Conservation (phyloP, 2,113 vertebrate species). For the Cranoglanis bouderius region DNA sequence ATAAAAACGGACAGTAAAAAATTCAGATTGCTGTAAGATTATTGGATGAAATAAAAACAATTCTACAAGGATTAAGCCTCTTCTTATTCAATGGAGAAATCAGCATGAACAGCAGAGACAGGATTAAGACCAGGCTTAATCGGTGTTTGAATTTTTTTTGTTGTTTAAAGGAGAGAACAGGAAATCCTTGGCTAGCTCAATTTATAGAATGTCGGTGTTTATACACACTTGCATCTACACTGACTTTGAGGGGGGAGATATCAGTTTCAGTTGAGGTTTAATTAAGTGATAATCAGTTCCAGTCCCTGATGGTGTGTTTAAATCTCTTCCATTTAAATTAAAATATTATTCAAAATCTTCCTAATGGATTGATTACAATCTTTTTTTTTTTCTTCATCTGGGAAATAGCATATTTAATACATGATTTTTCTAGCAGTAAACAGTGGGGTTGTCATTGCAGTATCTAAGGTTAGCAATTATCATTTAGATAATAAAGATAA, state of each 20-base stretch:
- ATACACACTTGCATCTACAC: background rate
- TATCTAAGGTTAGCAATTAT: background rate
- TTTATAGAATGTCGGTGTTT: background rate
- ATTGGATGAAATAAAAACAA: background rate
- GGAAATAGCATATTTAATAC: background rate
- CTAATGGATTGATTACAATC: background rate
- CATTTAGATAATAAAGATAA: background rate
- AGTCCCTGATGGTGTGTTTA: background rate
- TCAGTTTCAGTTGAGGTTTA: background rate
- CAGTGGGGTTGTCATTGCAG: background rate
- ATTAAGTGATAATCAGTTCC: background rate
- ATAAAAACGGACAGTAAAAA: background rate
- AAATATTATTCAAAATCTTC: background rate
- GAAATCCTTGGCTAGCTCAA: slow-evolving; percentile 16
- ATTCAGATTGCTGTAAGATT: background rate
- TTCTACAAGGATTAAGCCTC: background rate
- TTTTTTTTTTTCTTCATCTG: background rate
- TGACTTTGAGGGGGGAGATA: background rate
- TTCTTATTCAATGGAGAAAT: background rate
- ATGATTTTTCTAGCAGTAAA: background rate
- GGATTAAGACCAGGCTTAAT: background rate
- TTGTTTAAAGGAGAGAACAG: background rate
- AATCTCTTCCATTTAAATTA: background rate
- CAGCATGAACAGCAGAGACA: background rate
- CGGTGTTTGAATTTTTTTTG: too few species aligned